Evolutionary conservation across 2,113 vertebrate genomes (phyloP).

Genomic region (Sarotherodon lohbergeri): DNA sequence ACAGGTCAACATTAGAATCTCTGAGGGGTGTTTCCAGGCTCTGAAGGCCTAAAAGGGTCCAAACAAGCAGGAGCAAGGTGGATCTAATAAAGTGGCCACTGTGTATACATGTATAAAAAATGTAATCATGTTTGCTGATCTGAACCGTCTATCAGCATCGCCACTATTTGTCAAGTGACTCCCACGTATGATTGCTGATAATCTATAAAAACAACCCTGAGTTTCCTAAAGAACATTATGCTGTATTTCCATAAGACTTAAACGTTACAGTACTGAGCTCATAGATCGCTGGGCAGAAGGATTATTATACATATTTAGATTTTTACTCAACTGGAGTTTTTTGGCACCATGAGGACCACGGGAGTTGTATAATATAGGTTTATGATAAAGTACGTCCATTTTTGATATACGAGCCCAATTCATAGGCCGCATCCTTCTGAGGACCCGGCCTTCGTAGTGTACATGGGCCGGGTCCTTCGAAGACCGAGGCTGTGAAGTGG

Average conservation of each 20-base stretch:
- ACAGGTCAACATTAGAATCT: background rate
- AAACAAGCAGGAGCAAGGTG: background rate
- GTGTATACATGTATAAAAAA: fast-evolving
- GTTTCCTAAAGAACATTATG: background rate
- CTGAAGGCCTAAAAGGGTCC: background rate
- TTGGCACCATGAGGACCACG: no score
- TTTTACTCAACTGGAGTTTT: no score
- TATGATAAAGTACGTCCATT: no score
- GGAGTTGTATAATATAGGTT: no score
- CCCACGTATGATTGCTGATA: background rate
- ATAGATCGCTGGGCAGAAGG: no score
- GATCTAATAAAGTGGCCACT: background rate
- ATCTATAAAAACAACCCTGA: background rate
- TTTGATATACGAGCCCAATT: no score
- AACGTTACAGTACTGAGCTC: background rate
- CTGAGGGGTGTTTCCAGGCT: background rate
- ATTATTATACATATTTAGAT: no score
- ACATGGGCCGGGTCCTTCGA: no score
- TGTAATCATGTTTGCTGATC: background rate
- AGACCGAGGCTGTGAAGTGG: no score
- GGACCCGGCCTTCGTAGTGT: no score
- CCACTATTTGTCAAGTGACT: background rate
- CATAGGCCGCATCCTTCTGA: no score
- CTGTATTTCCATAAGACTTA: background rate
- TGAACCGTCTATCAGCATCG: background rate